These are phyloP conservation scores for Mohoua ochrocephala DNA, from an alignment of 2,113 vertebrate species.

Conservation along the genomic window DNA sequence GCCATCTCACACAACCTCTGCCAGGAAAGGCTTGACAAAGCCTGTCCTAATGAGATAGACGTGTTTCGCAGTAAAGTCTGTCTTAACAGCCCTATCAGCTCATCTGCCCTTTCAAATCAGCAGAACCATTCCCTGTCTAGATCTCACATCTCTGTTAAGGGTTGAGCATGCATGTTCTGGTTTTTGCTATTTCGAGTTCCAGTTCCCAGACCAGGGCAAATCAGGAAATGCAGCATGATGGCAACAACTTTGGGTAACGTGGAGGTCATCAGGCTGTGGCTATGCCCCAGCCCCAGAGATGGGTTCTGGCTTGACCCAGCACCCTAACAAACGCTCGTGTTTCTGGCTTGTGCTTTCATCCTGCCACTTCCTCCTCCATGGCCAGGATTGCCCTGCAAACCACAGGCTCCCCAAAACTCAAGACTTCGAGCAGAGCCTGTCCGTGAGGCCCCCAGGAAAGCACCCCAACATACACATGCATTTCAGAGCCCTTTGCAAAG, in stretches of 20 bases:
- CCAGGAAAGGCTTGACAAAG: neutral
- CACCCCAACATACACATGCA: neutral
- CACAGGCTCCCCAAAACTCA: neutral
- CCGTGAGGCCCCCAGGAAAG: neutral
- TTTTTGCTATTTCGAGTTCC: neutral
- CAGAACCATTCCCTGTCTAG: neutral
- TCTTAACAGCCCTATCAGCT: neutral
- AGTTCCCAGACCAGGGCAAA: neutral
- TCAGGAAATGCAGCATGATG: neutral
- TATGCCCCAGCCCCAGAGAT: neutral
- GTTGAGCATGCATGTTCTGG: neutral
- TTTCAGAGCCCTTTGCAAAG: neutral
- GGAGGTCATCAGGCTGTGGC: neutral
- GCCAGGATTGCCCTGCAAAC: neutral
- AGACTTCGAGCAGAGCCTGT: neutral
- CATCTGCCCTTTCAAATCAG: neutral
- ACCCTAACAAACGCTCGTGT: fast-evolving
- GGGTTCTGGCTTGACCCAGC: neutral
- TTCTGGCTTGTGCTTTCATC: neutral
- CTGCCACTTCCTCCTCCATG: neutral
- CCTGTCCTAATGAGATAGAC: neutral
- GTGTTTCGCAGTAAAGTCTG: neutral
- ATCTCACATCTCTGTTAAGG: neutral
- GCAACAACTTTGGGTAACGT: neutral
- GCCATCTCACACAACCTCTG: neutral